Conservation (phyloP, 2,888 invertebrate species). For the Anoplius nigerrimus region DNA sequence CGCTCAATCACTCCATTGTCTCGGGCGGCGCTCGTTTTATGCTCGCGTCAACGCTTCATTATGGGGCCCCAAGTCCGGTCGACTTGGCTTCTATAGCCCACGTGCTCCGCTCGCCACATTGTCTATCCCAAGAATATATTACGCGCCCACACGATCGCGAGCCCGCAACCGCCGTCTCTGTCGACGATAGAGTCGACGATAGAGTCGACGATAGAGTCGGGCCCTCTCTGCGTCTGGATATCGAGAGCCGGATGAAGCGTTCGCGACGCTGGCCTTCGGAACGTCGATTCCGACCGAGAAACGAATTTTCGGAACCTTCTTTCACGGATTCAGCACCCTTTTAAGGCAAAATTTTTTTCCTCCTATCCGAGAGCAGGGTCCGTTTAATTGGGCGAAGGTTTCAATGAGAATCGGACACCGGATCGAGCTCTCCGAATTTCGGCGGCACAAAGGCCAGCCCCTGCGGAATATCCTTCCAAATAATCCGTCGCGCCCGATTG, state of each 20-base stretch:
- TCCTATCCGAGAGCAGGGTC: too few species aligned
- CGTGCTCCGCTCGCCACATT: constrained; percentile 70
- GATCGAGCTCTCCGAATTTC: too few species aligned
- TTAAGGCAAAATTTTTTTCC: too few species aligned
- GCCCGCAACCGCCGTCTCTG: constrained; percentile 33
- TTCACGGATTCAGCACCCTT: too few species aligned
- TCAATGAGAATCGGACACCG: too few species aligned
- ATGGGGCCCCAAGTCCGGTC: constrained; percentile 66
- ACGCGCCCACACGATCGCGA: constrained; percentile 67
- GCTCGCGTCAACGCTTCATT: constrained; percentile 73
- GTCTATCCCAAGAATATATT: constrained; percentile 72
- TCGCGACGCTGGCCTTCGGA: not conserved
- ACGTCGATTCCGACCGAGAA: not conserved
- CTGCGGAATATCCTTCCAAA: too few species aligned
- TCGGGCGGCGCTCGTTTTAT: constrained; percentile 70
- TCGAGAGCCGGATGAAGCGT: not conserved
- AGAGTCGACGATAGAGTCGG: constrained; percentile 28
- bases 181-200: constrained; percentile 31
- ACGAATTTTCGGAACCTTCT: too few species aligned
- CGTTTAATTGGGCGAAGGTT: too few species aligned
- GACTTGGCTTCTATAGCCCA: constrained; percentile 68
- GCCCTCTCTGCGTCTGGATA: constrained; percentile 6
- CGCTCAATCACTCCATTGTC: constrained; percentile 73
- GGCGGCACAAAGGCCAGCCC: too few species aligned
- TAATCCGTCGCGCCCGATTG: too few species aligned